Evolutionary conservation across 2,888 invertebrate species (phyloP), one percentile per base, ranked within the genome.

Genomic region (Cephalotes varians): DNA sequence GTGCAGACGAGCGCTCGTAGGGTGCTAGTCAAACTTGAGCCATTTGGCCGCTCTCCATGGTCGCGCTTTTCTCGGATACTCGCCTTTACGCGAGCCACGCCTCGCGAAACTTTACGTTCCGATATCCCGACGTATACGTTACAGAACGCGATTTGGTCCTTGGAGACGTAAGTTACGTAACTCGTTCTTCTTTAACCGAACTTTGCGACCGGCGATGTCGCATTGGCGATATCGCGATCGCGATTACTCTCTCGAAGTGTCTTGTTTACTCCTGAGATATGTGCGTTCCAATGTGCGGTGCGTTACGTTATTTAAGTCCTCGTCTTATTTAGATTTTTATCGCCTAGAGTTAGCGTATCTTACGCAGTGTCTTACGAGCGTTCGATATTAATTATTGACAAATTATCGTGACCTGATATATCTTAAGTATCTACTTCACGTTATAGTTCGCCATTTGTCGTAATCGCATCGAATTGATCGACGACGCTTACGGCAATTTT

Each of bases 1-100:
- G 9, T 25, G 67, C 28, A 87, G 82, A 81, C 60, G 62, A 83
- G 90, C 90, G 90, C 90, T 87, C 92, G 87, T 83, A 49, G 91
- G 91, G 91, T 92, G 91, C 90, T 81, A 80, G 92, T 92, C 92
- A 88, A 87, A 85, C 80, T 80, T 92, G 93, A 94, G 94, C 94
- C 93, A 93, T 86, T 84, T 91, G 93, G 91, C 93, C 91, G 91
- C 91, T 91, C 89, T 90, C 90, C 25, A 62, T 67, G 81, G 34
- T 74, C 84, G 85, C 82, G 83, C 64, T 83, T 83, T 84, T 88
- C 84, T 72, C 85, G 62, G 80, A 89, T 86, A 47, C 81, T 28
- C 25, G 60, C 71, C 37, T 81, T 40, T 65, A 18, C 77, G 28
- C 65, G 73, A 64, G 9, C 25, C 56, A 28, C n/a, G 15, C 12